Base-by-base conservation (phyloP, 2,113 vertebrate species). In the Dasypus novemcinctus region DNA sequence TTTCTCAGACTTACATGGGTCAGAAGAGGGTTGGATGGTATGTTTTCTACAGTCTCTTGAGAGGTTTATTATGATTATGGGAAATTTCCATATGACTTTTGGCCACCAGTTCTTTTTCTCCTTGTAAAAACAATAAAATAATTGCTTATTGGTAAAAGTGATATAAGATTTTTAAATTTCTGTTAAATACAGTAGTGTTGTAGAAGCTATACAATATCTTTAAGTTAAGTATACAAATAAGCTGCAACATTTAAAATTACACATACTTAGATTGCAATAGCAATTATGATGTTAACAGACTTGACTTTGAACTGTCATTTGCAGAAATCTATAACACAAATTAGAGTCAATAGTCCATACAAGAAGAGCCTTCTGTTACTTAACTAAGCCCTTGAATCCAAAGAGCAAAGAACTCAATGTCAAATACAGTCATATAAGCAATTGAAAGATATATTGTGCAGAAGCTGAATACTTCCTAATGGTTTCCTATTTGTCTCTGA, bases 291-390 rank as follows among this genome's bases (percentile, higher is more conserved):
- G 23, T 87, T 96, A 97, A 92, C 46, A 93, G 17, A 88, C 25
- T 87, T 98, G 96, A 98, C 91, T 97, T 97, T 95, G 93, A 96
- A 96, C 92, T 93, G 97, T 89, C 89, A 91, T 96, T 93, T 71
- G 23, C 18, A 69, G 57, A 97, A 98, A 98, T 96, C 64, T 91
- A 96, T 95, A 93, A 96, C 95, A 97, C 95, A 97, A 87, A 97
- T 93, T 95, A 92, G 74, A 94, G 59, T 87, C 68, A 90, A 93
- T 80, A 92, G 78, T 84, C 74, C 90, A 95, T 91, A 94, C 21
- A 78, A 87, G 46, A 96, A 21, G 38, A 75, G 27, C 49, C 91
- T 96, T 96, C 84, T 88, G 92, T 96, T 84, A 95, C 76, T 96
- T 96, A 93, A 90, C 52, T 79, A 20, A 93, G 79, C 80, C 79